phyloP scores from a whole-genome alignment of 2,113 vertebrate species.

The Leucopternis melanops region DNA sequence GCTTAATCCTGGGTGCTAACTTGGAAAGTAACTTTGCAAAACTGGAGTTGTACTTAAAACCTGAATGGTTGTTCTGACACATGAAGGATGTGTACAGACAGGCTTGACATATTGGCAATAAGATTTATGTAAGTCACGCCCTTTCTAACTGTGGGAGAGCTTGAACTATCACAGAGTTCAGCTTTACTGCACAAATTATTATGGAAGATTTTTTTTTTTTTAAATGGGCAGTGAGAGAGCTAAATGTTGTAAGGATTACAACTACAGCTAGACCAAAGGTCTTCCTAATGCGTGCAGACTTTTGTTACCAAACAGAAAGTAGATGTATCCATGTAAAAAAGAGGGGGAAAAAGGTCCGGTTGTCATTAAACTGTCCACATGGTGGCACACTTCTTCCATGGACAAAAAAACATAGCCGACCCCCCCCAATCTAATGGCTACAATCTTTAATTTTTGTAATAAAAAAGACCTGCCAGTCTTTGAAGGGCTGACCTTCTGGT shows the following conservation, averaged over 20 bases:
- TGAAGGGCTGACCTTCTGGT: not conserved
- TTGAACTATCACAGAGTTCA: not conserved
- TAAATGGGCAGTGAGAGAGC: not conserved
- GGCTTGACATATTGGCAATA: not conserved
- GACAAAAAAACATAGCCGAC: not conserved
- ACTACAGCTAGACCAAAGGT: not conserved
- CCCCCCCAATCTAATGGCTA: not conserved
- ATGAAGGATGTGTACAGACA: not conserved
- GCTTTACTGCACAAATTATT: not conserved
- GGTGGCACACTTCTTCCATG: constrained; percentile 55
- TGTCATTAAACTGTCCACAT: constrained; percentile 37
- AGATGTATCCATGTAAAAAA: not conserved
- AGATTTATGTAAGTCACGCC: not conserved
- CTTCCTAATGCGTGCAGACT: not conserved
- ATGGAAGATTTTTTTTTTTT: not conserved
- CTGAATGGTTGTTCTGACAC: not conserved
- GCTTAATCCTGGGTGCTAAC: not conserved
- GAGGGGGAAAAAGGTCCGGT: not conserved
- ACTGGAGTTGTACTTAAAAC: not conserved
- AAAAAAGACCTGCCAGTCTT: not conserved
- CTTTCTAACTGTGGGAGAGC: not conserved
- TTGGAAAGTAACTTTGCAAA: not conserved
- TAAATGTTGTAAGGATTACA: not conserved
- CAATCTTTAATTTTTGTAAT: not conserved
- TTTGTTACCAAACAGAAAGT: not conserved